phyloP scores from a whole-genome alignment of 30 jellyfish, hydroid and myxozoan genomes.

The Hydractinia symbiolongicarpus region DNA sequence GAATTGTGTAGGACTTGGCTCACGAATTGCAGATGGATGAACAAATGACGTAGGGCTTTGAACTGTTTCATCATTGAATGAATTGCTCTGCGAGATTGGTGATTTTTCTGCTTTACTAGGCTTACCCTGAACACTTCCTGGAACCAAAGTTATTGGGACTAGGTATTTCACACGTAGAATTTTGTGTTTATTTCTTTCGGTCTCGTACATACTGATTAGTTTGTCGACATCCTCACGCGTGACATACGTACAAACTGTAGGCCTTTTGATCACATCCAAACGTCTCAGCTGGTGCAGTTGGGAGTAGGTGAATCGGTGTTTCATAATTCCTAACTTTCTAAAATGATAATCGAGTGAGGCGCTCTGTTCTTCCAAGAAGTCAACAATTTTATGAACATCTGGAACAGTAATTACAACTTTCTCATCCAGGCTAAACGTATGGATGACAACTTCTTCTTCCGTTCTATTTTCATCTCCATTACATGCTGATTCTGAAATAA shows the following conservation, averaged over 20 bases:
- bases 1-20: constrained; percentile 18
- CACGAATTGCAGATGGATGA: not conserved
- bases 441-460: constrained; percentile 38
- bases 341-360: constrained; percentile 96
- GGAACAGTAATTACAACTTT: constrained; percentile 88
- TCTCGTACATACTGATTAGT: constrained; percentile 86
- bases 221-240: constrained; percentile 75
- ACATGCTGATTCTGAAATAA: constrained; percentile 15
- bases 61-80: not conserved
- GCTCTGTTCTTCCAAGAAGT: constrained; percentile 92
- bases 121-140: constrained; percentile 44
- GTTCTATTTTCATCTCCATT: constrained; percentile 14
- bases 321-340: constrained; percentile 84
- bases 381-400: constrained; percentile 93
- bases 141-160: constrained; percentile 57
- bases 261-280: constrained; percentile 84
- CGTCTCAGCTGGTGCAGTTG: constrained; percentile 96
- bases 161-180: constrained; percentile 70
- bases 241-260: constrained; percentile 91
- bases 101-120: constrained; percentile 2
- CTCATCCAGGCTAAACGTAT: constrained; percentile 68
- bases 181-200: constrained; percentile 73
- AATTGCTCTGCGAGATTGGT: not conserved
- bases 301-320: constrained; percentile 85
- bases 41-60: constrained; percentile 14